phyloP scores from a whole-genome alignment of 2,888 invertebrate species.

The Lordiphosa andalusiaca region DNA sequence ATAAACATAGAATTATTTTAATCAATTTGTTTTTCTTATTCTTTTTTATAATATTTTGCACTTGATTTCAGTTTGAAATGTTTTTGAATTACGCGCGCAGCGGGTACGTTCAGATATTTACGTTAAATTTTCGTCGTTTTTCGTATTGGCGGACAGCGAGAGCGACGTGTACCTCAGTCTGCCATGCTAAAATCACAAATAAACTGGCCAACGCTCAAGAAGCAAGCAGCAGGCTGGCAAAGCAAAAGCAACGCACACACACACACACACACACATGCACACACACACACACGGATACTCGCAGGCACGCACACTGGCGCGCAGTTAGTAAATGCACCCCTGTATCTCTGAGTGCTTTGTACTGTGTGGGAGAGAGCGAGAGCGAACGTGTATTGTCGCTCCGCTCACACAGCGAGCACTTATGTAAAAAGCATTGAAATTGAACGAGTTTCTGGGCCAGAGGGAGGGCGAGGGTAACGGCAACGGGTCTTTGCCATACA shows the following conservation, averaged over 20 bases:
- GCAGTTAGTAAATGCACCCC: slow-evolving; percentile 66
- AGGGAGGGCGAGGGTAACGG: slow-evolving; percentile 25
- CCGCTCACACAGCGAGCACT: slow-evolving; percentile 52
- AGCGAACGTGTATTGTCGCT: slow-evolving; percentile 13
- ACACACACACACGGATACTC: slow-evolving; percentile 12
- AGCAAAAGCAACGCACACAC: slow-evolving; percentile 36
- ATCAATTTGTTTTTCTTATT: not conserved
- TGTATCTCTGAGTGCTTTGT: slow-evolving; percentile 37
- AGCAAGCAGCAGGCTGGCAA: slow-evolving; percentile 67
- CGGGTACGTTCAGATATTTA: slow-evolving; percentile 24
- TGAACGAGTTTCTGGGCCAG: slow-evolving; percentile 64
- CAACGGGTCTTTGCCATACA: slow-evolving; percentile 3
- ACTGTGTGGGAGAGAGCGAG: slow-evolving; percentile 24
- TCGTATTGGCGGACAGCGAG: slow-evolving; percentile 62
- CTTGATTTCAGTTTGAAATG: slow-evolving; percentile 21
- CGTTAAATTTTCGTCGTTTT: slow-evolving; percentile 40
- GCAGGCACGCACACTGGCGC: slow-evolving; percentile 16
- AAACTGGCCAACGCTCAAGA: slow-evolving; percentile 76
- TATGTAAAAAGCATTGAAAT: slow-evolving; percentile 72
- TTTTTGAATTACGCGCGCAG: slow-evolving; percentile 69
- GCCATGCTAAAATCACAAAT: slow-evolving; percentile 79
- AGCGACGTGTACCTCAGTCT: slow-evolving; percentile 74
- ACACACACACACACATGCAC: slow-evolving; percentile 26
- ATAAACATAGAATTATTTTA: slow-evolving; percentile 10
- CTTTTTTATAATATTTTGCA: slow-evolving; percentile 17